Evolutionary conservation across 1,140 invertebrate species (phyloP).

Genomic region (Melipona quadrifasciata): DNA sequence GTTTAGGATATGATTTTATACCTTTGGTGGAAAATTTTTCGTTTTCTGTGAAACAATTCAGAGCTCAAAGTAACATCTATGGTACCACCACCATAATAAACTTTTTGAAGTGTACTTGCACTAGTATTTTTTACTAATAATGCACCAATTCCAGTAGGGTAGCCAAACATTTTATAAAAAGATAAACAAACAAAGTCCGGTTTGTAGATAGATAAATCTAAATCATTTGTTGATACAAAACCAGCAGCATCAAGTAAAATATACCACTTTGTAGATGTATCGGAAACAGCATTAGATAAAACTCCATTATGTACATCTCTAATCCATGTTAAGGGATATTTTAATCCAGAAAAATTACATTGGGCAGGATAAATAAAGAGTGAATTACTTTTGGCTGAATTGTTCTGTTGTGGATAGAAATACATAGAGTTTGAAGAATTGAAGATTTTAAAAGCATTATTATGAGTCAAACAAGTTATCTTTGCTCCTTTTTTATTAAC

Average conservation of each 20-base stretch:
- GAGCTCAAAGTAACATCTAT: constrained; percentile 90
- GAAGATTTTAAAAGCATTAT: constrained; percentile 81
- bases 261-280: constrained; percentile 85
- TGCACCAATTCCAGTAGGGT: constrained; percentile 96
- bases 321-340: constrained; percentile 92
- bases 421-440: constrained; percentile 50
- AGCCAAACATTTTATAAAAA: constrained; percentile 99
- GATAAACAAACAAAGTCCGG: constrained; percentile 96
- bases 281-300: constrained; percentile 80
- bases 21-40: constrained; percentile 87
- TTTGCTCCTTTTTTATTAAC: constrained; percentile 80
- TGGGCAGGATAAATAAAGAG: constrained; percentile 95
- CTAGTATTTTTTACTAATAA: constrained; percentile 90
- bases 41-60: constrained; percentile 87
- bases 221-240: constrained; percentile 89
- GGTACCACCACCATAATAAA: constrained; percentile 96
- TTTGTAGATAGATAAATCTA: constrained; percentile 88
- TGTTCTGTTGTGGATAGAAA: constrained; percentile 31
- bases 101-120: constrained; percentile 85
- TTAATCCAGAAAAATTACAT: constrained; percentile 96
- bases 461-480: constrained; percentile 82
- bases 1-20: constrained; percentile 71
- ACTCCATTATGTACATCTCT: constrained; percentile 84
- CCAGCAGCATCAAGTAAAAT: constrained; percentile 93
- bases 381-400: constrained; percentile 80